These are phyloP conservation scores for Caenorhabditis doughertyi DNA, from an alignment of 2,888 invertebrate genomes.

Conservation along the genomic window DNA sequence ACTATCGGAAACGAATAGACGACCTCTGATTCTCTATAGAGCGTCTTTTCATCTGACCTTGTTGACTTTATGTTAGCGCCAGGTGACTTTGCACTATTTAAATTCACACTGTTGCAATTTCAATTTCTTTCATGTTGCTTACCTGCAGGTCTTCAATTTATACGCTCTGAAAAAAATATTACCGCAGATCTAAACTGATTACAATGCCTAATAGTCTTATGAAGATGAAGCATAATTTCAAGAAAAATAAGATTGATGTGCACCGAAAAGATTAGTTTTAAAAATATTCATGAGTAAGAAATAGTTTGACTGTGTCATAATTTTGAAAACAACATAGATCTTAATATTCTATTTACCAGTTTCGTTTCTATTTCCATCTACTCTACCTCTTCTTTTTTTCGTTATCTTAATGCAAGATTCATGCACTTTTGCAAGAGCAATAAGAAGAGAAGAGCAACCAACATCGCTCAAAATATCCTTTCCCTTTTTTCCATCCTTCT, in stretches of 20 bases:
- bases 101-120: conserved; percentile 17
- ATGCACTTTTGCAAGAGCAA: conserved; percentile 57
- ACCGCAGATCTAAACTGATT: no score
- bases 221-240: not conserved
- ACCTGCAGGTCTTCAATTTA: no score
- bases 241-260: not conserved
- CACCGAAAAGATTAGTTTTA: not conserved
- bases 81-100: conserved; percentile 28
- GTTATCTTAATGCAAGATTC: conserved; percentile 43
- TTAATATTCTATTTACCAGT: not conserved
- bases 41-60: conserved; percentile 24
- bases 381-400: not conserved
- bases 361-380: conserved; percentile 9
- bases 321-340: not conserved
- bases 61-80: conserved; percentile 16
- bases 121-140: not conserved
- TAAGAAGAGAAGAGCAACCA: conserved; percentile 45
- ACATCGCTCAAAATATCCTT: conserved; percentile 55
- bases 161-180: no score
- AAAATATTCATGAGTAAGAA: not conserved
- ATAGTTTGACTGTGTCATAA: not conserved
- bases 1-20: conserved; percentile 5
- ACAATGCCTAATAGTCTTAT: no score
- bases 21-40: conserved; percentile 52
- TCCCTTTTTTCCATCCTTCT: conserved; percentile 21